Conservation (phyloP, 2,113 vertebrate genomes). For the Gopherus flavomarginatus region DNA sequence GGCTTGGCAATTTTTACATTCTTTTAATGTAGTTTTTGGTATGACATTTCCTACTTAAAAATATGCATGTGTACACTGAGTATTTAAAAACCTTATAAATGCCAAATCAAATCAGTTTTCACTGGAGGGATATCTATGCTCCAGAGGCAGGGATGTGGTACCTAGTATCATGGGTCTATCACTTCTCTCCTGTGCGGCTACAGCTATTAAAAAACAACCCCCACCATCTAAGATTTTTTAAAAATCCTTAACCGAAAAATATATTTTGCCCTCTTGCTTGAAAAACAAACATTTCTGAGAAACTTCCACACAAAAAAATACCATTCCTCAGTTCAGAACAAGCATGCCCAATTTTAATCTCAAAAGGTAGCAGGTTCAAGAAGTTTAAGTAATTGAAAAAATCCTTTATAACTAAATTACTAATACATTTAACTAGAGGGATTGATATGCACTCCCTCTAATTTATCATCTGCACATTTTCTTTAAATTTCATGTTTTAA, state of each 20-base stretch:
- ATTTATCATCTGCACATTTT: background rate
- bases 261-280: background rate
- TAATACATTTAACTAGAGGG: background rate
- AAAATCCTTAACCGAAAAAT: background rate
- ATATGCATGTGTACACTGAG: fast-evolving
- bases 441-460: background rate
- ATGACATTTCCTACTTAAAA: background rate
- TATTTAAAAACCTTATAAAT: background rate
- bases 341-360: background rate
- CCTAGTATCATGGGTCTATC: background rate
- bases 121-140: background rate
- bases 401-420: background rate
- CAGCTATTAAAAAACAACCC: background rate
- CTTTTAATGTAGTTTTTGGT: background rate
- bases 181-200: background rate
- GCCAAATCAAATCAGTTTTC: background rate
- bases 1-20: background rate
- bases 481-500: background rate
- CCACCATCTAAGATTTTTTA: background rate
- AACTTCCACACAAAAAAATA: background rate
- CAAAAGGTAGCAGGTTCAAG: background rate
- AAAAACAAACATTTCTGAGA: background rate
- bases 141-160: background rate
- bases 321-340: background rate
- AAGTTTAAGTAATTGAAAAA: background rate